Evolutionary conservation across 2,888 invertebrate genomes (phyloP), one percentile per base, ranked within the genome.

Genomic region (Melanotus villosus): DNA sequence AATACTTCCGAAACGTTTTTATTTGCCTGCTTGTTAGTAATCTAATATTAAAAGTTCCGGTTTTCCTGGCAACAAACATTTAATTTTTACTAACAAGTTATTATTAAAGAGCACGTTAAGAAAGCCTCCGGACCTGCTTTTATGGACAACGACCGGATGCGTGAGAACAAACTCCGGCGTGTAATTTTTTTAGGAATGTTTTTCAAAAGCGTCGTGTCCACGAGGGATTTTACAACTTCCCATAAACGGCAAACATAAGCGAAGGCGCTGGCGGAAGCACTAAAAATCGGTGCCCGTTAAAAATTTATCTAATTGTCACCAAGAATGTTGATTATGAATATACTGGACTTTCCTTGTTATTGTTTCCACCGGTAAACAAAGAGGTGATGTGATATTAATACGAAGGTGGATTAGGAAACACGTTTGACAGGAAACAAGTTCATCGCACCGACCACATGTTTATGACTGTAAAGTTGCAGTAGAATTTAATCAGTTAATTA

Each of bases 381-480:
- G 30, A 32, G 32, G 23, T 60, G 68, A 73, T 73, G 70, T 66
- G 73, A 70, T 72, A 72, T 68, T 70, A 73, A 73, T 73, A 72
- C 67, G 69, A 69, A 68, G 67, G 64, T 64, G 70, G 69, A 67
- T 70, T 72, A 70, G 68, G 71, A 70, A 73, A 73, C 73, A 73
- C 70, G 73, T 73, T 73, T 73, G 72, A 72, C 73, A 72, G 72
- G 73, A 73, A 73, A 72, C 72, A 73, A 72, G 73, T 73, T 73
- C 73, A 73, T 73, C 73, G 73, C 70, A 70, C 73, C 62, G 60
- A 47, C 70, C 57, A 57, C 63, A 62, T 70, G 66, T 58, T 70
- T 70, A 59, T 54, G 54, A 21, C 41, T 57, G 56, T 58, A 65
- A 58, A 6, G 58, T 54, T 60, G 65, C 60, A 69, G 45, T 41